A percentile compares a stretch with the other conserved stretches of the same genome.
phyloP scores from a whole-genome alignment of 2,113 vertebrate species.

The Hypomesus transpacificus region DNA sequence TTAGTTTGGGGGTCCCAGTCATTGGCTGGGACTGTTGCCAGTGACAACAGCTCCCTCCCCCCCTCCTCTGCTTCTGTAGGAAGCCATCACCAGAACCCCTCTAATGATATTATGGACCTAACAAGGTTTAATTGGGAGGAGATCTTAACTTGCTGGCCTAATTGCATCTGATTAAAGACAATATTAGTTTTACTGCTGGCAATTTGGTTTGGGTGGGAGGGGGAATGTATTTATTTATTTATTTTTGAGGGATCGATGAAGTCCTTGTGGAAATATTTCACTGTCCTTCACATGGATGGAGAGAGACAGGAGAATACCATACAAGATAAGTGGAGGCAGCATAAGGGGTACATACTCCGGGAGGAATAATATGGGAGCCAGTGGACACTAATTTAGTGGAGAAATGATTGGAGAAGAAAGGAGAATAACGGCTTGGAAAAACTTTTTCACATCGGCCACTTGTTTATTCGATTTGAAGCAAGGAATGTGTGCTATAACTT shows the following conservation, averaged over 20 bases:
- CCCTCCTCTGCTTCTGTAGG: conserved; percentile 37
- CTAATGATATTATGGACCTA: conserved; percentile 74
- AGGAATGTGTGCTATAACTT: too few species aligned
- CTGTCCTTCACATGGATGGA: conserved; percentile 50
- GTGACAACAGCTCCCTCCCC: conserved; percentile 12
- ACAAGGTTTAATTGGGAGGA: conserved; percentile 79
- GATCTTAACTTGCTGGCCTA: conserved; percentile 77
- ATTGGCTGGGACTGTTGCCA: conserved; percentile 47
- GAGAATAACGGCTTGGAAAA: neutral
- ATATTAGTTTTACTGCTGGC: conserved; percentile 76
- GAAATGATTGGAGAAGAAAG: neutral
- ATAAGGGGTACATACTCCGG: neutral
- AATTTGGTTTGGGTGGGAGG: conserved; percentile 66
- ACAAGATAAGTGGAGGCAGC: conserved; percentile 12
- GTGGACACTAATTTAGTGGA: neutral
- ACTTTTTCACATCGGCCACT: too few species aligned
- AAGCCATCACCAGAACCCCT: conserved; percentile 60
- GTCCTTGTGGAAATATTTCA: conserved; percentile 67
- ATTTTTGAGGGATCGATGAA: conserved; percentile 59
- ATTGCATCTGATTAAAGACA: conserved; percentile 82
- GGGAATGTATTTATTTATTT: conserved; percentile 29
- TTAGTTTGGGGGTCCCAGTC: conserved; percentile 1
- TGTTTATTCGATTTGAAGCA: too few species aligned
- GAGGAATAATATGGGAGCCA: too few species aligned
- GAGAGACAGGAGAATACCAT: conserved; percentile 19